Evolutionary conservation across 2,888 invertebrate genomes (phyloP).

Genomic region (Lasioglossum vierecki): DNA sequence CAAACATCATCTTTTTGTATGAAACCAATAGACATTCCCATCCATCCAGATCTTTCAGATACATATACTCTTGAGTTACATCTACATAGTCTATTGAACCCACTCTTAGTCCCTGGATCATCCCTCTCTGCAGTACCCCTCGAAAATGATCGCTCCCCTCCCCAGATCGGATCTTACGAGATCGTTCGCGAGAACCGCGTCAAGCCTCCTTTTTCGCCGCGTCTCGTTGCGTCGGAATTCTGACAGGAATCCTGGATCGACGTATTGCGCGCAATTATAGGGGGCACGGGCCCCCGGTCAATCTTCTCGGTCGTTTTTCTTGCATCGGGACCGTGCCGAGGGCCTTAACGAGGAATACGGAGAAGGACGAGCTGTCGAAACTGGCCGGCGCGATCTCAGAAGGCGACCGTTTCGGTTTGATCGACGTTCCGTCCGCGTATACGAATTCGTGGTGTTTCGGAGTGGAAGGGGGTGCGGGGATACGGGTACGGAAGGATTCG

Average conservation of each 20-base stretch:
- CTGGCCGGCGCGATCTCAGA: slow-evolving; percentile 51
- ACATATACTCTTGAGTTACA: too few relatives aligned
- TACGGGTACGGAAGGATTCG: not conserved
- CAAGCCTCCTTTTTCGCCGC: not conserved
- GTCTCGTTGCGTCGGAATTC: not conserved
- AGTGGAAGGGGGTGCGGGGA: not conserved
- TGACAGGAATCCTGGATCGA: not conserved
- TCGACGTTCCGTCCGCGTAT: slow-evolving; percentile 41
- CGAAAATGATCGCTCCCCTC: not conserved
- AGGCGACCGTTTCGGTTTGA: slow-evolving; percentile 50
- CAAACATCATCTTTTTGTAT: not conserved
- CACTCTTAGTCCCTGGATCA: not conserved
- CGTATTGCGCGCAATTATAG: slow-evolving; percentile 20
- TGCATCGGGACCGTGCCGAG: slow-evolving; percentile 27
- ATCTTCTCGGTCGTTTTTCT: slow-evolving; percentile 36
- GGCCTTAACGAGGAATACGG: slow-evolving; percentile 56
- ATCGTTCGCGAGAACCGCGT: slow-evolving; percentile 6
- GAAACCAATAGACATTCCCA: not conserved
- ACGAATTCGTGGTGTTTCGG: slow-evolving; percentile 21
- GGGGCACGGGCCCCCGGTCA: slow-evolving; percentile 10
- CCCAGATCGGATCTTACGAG: not conserved
- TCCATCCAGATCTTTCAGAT: not conserved
- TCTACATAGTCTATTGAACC: not conserved
- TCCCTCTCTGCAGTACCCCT: not conserved
- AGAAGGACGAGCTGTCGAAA: slow-evolving; percentile 61